A percentile compares a stretch with the other conserved stretches of the same genome.
These are phyloP conservation scores for Drosophila guanche DNA, from an alignment of 1,140 invertebrate species.

Conservation along the genomic window DNA sequence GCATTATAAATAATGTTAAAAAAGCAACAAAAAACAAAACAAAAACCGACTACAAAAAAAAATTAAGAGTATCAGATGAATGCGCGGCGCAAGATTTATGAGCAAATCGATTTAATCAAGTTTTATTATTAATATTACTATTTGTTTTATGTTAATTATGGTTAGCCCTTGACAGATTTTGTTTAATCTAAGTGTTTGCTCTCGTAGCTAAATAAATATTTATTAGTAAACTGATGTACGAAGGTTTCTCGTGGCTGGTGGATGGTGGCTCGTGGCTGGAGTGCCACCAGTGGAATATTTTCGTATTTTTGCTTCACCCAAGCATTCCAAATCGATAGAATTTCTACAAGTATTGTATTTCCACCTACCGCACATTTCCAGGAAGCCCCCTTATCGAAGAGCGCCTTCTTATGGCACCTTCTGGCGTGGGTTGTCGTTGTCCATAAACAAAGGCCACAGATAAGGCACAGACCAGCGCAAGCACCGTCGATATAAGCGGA, in stretches of 20 bases:
- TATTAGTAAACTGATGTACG: constrained; percentile 63
- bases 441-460: constrained; percentile 45
- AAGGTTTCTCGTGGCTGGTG: background rate
- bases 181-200: constrained; percentile 48
- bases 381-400: constrained; percentile 37
- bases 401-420: constrained; percentile 30
- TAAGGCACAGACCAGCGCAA: constrained; percentile 29
- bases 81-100: constrained; percentile 56
- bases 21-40: background rate
- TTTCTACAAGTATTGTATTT: constrained; percentile 21
- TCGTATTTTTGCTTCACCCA: background rate
- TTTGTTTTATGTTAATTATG: constrained; percentile 72
- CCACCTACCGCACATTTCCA: constrained; percentile 12
- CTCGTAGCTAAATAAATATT: constrained; percentile 54
- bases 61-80: constrained; percentile 5
- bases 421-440: constrained; percentile 34
- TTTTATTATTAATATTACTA: constrained; percentile 47
- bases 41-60: too few relatives aligned
- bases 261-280: too few relatives aligned
- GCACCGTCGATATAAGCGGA: constrained; percentile 6
- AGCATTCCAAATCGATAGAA: constrained; percentile 9
- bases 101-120: constrained; percentile 55
- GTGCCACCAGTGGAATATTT: background rate
- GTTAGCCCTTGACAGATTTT: constrained; percentile 52
- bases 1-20: constrained; percentile 50